Conservation (phyloP, 2,888 invertebrate species). For the Chouioia cunea region DNA sequence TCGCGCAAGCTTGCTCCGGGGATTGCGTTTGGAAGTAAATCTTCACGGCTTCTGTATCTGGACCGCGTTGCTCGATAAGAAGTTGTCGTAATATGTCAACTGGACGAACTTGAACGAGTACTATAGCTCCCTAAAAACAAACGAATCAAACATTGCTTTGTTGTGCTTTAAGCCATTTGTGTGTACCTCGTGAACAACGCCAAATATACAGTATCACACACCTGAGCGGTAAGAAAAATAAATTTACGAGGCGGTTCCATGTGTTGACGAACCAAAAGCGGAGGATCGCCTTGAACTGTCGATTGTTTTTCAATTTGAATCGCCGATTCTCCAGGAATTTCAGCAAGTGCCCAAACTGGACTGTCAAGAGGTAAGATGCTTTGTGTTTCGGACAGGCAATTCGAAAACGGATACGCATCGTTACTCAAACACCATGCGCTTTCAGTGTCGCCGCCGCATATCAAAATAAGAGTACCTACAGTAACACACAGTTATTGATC, state of each 20-base stretch:
- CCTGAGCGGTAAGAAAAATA: slow-evolving; percentile 89
- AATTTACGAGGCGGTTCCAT: slow-evolving; percentile 81
- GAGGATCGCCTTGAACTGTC: slow-evolving; percentile 71
- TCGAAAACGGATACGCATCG: slow-evolving; percentile 79
- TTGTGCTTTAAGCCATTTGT: not conserved
- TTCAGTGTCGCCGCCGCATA: slow-evolving; percentile 81
- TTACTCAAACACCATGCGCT: slow-evolving; percentile 83
- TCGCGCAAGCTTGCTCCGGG: slow-evolving; percentile 90
- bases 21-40: slow-evolving; percentile 88
- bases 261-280: slow-evolving; percentile 79
- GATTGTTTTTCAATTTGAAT: slow-evolving; percentile 65
- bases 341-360: slow-evolving; percentile 88
- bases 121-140: slow-evolving; percentile 79
- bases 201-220: slow-evolving; percentile 51
- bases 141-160: slow-evolving; percentile 23
- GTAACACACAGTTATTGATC: slow-evolving; percentile 32
- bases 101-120: slow-evolving; percentile 86
- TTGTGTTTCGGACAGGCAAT: slow-evolving; percentile 79
- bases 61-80: slow-evolving; percentile 84
- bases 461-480: slow-evolving; percentile 78
- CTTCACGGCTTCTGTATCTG: slow-evolving; percentile 87
- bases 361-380: slow-evolving; percentile 85
- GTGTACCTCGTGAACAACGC: not conserved
- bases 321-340: slow-evolving; percentile 68
- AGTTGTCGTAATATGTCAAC: slow-evolving; percentile 89